Evolutionary conservation across 2,113 vertebrate genomes (phyloP).

Genomic region (Bubo bubo): DNA sequence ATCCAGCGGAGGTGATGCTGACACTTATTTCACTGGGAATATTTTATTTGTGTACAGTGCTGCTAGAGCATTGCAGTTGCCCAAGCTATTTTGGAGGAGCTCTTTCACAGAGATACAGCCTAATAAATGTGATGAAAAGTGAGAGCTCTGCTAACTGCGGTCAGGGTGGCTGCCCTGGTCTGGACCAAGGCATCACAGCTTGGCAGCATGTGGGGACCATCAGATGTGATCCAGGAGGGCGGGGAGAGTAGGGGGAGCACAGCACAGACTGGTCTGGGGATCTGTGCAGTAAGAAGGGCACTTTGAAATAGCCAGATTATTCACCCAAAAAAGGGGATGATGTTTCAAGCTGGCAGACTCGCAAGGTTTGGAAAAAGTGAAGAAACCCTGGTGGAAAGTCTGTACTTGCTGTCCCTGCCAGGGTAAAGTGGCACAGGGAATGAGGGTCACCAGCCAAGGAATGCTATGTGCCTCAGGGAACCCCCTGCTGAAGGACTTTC

Average conservation of each 20-base stretch:
- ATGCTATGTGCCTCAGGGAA: not conserved
- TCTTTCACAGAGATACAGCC: not conserved
- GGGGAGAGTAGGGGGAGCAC: not conserved
- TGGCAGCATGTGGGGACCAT: not conserved
- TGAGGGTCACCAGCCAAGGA: conserved; percentile 8
- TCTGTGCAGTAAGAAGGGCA: not conserved
- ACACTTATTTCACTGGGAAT: conserved; percentile 48
- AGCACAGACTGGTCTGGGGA: not conserved
- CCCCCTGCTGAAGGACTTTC: conserved; percentile 44
- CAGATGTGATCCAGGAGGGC: not conserved
- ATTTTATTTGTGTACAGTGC: conserved; percentile 27
- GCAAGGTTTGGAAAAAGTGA: not conserved
- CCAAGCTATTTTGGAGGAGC: not conserved
- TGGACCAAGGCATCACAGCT: not conserved
- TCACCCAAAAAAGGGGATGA: not conserved
- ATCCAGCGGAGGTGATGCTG: conserved; percentile 39
- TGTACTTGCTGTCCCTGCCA: not conserved
- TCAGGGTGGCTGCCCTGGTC: not conserved
- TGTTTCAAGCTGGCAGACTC: not conserved
- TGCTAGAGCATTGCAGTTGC: not conserved
- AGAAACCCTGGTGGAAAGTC: not conserved
- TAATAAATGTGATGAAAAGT: not conserved
- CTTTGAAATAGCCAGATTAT: not conserved
- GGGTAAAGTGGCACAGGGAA: not conserved
- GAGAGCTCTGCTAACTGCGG: not conserved